These are phyloP conservation scores for Myiozetetes cayanensis DNA, from an alignment of 2,113 vertebrate genomes.

Conservation along the genomic window DNA sequence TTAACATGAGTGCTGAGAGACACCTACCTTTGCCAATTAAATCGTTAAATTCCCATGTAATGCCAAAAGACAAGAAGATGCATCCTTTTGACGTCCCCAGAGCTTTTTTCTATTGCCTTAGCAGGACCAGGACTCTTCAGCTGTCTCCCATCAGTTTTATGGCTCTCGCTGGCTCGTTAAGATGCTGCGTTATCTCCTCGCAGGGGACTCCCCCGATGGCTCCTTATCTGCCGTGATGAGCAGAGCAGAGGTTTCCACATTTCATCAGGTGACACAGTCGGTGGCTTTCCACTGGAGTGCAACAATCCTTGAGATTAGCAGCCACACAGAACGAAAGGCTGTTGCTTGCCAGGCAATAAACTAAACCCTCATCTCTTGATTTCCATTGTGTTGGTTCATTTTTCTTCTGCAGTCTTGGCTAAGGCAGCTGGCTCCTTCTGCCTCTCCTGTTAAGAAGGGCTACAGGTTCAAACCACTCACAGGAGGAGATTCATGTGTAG, in stretches of 20 bases:
- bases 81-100: neutral
- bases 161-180: neutral
- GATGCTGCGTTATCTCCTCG: neutral
- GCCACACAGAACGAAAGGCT: neutral
- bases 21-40: neutral
- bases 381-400: neutral
- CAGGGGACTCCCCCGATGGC: rapidly evolving
- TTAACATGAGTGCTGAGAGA: neutral
- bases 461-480: neutral
- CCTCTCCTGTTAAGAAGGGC: neutral
- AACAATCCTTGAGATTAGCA: neutral
- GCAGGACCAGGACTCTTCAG: neutral
- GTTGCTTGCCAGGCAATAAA: neutral
- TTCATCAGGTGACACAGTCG: neutral
- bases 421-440: neutral
- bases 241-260: neutral
- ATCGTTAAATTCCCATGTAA: neutral
- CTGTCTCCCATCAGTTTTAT: neutral
- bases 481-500: neutral
- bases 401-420: neutral
- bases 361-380: neutral
- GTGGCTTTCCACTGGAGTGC: neutral
- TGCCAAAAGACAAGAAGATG: neutral
- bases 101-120: neutral
- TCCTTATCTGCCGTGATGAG: neutral